phyloP scores from a whole-genome alignment of 2,113 vertebrate species.

The Oreochromis spilurus region DNA sequence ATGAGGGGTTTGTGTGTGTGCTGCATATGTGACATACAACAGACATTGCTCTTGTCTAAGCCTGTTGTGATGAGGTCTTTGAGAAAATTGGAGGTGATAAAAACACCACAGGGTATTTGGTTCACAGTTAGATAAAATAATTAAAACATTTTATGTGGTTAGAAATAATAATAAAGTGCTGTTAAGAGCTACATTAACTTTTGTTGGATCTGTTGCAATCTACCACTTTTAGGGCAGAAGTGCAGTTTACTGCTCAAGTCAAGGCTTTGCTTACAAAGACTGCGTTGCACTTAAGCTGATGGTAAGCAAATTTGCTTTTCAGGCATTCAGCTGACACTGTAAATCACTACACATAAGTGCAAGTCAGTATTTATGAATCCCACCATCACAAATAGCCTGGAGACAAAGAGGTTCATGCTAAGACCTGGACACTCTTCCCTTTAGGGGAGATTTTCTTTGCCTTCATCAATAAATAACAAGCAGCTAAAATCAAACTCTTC shows the following conservation, averaged over 20 bases:
- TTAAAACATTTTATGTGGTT: background rate
- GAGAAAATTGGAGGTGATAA: background rate
- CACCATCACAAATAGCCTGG: background rate
- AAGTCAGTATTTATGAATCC: constrained; percentile 34
- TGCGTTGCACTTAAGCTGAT: background rate
- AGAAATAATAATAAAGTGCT: background rate
- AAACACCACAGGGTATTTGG: background rate
- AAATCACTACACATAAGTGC: background rate
- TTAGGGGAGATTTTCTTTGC: background rate
- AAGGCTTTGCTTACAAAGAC: background rate
- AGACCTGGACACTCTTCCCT: background rate
- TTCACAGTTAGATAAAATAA: background rate
- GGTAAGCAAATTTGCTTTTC: constrained; percentile 11
- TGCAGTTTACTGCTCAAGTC: background rate
- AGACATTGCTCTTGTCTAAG: background rate
- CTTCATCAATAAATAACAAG: constrained; percentile 45
- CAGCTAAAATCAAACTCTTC: background rate
- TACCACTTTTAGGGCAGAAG: background rate
- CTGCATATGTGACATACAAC: background rate
- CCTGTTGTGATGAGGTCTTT: background rate
- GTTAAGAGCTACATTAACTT: background rate
- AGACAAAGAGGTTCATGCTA: background rate
- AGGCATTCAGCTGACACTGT: constrained; percentile 12
- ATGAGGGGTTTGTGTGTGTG: background rate
- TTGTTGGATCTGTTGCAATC: background rate